These are phyloP conservation scores for Lypha dubia DNA, from an alignment of 2,888 invertebrate genomes.

Conservation along the genomic window DNA sequence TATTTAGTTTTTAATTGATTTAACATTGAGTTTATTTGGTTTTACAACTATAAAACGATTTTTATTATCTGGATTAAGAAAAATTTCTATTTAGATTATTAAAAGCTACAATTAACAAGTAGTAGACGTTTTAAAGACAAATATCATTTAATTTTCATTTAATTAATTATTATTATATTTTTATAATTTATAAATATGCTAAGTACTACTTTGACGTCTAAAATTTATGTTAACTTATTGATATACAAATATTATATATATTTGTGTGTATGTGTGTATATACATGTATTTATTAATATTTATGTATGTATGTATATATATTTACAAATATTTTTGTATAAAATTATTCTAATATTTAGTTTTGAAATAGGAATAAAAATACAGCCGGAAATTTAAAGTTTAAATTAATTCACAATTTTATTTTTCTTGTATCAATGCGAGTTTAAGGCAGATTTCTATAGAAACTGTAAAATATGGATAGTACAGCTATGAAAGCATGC, in stretches of 20 bases:
- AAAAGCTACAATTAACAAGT: constrained; percentile 57
- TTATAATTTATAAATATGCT: constrained; percentile 7
- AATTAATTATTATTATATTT: background rate
- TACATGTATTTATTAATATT: background rate
- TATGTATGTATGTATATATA: background rate
- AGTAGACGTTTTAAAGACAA: constrained; percentile 36
- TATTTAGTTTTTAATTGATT: constrained; percentile 15
- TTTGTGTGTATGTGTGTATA: background rate
- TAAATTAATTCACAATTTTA: constrained; percentile 14
- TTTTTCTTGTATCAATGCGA: background rate
- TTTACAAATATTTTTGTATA: background rate
- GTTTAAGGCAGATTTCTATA: background rate
- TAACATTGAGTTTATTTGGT: constrained; percentile 39
- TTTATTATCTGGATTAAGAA: constrained; percentile 11
- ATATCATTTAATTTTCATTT: constrained; percentile 17
- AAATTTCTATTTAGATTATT: constrained; percentile 40
- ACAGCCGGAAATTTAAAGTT: constrained; percentile 32
- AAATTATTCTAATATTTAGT: constrained; percentile 9
- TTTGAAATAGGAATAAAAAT: constrained; percentile 35
- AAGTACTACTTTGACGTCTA: constrained; percentile 23
- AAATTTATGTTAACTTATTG: constrained; percentile 9
- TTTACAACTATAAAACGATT: constrained; percentile 34
- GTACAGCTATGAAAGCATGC: no score
- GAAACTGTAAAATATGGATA: background rate
- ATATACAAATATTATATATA: constrained; percentile 11